Evolutionary conservation across 2,888 invertebrate genomes (phyloP).

Genomic region (Salpingus planirostris): DNA sequence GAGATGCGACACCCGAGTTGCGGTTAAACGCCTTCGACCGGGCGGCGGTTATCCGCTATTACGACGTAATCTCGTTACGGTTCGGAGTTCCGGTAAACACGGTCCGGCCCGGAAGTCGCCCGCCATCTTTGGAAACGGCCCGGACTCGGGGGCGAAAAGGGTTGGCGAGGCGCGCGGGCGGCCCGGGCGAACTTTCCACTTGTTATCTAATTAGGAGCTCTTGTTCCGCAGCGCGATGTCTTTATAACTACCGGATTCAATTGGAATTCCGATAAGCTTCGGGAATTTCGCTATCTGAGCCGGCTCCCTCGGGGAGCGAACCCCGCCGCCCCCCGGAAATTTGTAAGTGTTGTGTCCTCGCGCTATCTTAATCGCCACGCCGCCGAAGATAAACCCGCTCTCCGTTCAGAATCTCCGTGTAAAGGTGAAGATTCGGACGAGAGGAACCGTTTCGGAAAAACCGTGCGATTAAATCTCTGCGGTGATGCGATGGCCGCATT

Average conservation of each 20-base stretch:
- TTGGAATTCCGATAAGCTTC: slow-evolving; percentile 37
- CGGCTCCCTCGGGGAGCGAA: too few species aligned
- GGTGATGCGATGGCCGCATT: slow-evolving; percentile 10
- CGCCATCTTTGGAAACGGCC: slow-evolving; percentile 11
- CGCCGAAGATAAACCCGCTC: too few species aligned
- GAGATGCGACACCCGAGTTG: slow-evolving; percentile 31
- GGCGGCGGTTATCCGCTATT: slow-evolving; percentile 38
- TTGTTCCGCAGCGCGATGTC: slow-evolving; percentile 37
- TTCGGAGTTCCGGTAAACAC: slow-evolving; percentile 33
- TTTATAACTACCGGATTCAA: slow-evolving; percentile 38
- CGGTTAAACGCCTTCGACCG: slow-evolving; percentile 34
- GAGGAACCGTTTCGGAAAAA: too few species aligned
- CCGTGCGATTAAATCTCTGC: slow-evolving; percentile 12
- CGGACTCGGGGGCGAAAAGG: slow-evolving; percentile 6
- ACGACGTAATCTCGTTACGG: slow-evolving; percentile 37
- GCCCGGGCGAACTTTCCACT: slow-evolving; percentile 31
- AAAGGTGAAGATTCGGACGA: too few species aligned
- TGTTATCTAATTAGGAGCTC: slow-evolving; percentile 38
- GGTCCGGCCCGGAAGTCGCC: slow-evolving; percentile 26
- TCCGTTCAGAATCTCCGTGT: too few species aligned
- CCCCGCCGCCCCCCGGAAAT: too few species aligned
- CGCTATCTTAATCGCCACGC: too few species aligned
- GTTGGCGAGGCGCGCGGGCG: slow-evolving; percentile 3
- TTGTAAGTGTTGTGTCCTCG: too few species aligned
- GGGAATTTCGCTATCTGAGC: slow-evolving; percentile 33